phyloP scores from a whole-genome alignment of 1,140 invertebrate species.

The Bombus haemorrhoidalis region DNA sequence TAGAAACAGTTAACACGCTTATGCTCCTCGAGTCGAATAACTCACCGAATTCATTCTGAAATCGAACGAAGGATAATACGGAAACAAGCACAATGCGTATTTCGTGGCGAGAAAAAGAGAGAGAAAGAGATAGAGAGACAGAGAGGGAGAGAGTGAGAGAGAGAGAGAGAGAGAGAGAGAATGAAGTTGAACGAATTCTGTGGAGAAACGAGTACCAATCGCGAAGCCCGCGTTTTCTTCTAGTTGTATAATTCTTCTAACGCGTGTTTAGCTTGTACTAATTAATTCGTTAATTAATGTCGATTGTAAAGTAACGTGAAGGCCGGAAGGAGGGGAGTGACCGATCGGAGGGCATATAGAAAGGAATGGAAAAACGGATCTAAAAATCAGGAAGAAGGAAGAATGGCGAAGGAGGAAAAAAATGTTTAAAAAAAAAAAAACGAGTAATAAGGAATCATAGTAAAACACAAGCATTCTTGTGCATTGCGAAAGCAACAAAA shows the following conservation, averaged over 20 bases:
- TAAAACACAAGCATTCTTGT: constrained; percentile 72
- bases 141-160: not conserved
- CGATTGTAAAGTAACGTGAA: not conserved
- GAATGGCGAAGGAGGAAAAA: constrained; percentile 45
- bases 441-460: constrained; percentile 69
- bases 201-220: not conserved
- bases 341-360: constrained; percentile 62
- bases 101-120: not conserved
- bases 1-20: not conserved
- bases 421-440: constrained; percentile 30
- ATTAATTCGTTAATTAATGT: constrained; percentile 55
- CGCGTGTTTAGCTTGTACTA: constrained; percentile 53
- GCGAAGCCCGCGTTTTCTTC: constrained; percentile 12
- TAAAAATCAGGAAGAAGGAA: not conserved
- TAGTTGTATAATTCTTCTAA: constrained; percentile 43
- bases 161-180: not conserved
- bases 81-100: not conserved
- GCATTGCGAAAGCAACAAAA: constrained; percentile 74
- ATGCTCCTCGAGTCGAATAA: not conserved
- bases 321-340: constrained; percentile 55
- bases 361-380: not conserved
- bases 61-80: not conserved
- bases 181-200: not conserved
- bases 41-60: not conserved
- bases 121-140: not conserved